Conservation (phyloP, 2,113 vertebrate genomes). For the Myiozetetes cayanensis region DNA sequence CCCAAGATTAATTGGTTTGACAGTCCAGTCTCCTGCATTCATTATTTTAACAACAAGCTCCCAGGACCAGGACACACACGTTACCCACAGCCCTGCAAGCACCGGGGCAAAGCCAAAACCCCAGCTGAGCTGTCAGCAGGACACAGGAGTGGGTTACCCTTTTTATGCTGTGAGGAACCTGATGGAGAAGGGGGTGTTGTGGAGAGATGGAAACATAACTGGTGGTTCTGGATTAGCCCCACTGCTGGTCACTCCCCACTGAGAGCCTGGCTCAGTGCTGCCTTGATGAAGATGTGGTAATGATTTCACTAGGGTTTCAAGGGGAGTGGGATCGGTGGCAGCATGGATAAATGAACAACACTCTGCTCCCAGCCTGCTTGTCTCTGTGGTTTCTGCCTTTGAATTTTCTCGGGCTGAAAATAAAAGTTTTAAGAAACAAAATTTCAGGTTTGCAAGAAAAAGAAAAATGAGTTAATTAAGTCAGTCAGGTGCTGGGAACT, state of each 20-base stretch:
- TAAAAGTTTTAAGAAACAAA: background rate
- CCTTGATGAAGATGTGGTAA: background rate
- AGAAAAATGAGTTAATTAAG: background rate
- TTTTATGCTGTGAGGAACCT: background rate
- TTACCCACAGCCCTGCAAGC: background rate
- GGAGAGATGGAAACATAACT: background rate
- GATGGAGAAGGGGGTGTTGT: background rate
- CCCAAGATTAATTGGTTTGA: conserved; percentile 71
- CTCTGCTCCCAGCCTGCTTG: background rate
- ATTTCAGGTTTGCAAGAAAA: background rate
- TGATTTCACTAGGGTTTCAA: background rate
- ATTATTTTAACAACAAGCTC: conserved; percentile 76
- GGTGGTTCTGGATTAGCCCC: background rate
- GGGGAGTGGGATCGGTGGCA: background rate
- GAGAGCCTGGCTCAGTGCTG: background rate
- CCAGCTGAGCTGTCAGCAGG: background rate
- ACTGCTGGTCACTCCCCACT: background rate
- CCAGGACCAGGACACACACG: background rate
- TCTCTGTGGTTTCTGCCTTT: background rate
- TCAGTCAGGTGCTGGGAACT: background rate
- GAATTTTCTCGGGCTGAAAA: background rate
- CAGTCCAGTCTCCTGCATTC: conserved; percentile 72
- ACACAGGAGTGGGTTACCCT: background rate
- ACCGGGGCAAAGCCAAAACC: background rate
- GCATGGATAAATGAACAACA: background rate